phyloP scores from a whole-genome alignment of 1,140 invertebrate species.

The Eufriesea mexicana region DNA sequence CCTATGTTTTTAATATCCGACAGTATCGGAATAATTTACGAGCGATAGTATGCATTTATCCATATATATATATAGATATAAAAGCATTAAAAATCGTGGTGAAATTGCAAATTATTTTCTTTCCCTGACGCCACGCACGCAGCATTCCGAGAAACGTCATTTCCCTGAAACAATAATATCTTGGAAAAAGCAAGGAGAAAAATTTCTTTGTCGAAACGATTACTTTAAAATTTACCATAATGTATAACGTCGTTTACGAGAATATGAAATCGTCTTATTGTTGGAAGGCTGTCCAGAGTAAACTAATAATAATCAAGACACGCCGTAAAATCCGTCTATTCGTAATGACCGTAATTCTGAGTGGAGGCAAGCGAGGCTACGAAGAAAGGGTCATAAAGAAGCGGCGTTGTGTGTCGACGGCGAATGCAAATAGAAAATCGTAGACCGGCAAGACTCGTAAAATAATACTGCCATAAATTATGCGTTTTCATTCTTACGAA shows the following conservation, averaged over 20 bases:
- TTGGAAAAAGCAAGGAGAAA: no score
- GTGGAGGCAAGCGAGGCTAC: conserved; percentile 3
- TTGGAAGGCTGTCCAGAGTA: not conserved
- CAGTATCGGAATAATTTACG: no score
- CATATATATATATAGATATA: no score
- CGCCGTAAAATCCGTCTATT: conserved; percentile 44
- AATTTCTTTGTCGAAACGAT: not conserved
- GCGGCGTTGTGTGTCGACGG: conserved; percentile 43
- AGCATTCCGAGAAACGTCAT: no score
- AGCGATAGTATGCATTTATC: no score
- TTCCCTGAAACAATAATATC: not conserved
- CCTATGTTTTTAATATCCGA: no score
- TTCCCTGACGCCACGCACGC: no score
- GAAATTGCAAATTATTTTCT: no score
- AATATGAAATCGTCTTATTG: not conserved
- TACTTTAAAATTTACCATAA: not conserved
- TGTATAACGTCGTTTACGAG: not conserved
- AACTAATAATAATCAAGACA: conserved; percentile 42
- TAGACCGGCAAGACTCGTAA: conserved; percentile 45
- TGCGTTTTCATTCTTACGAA: conserved; percentile 13
- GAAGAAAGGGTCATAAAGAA: conserved; percentile 39
- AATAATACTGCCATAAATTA: conserved; percentile 55
- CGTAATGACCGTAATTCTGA: conserved; percentile 34
- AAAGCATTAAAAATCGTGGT: no score
- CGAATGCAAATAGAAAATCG: conserved; percentile 66